These are phyloP conservation scores for Rhinichthys klamathensis DNA, from an alignment of 2,113 vertebrate species.

Conservation along the genomic window DNA sequence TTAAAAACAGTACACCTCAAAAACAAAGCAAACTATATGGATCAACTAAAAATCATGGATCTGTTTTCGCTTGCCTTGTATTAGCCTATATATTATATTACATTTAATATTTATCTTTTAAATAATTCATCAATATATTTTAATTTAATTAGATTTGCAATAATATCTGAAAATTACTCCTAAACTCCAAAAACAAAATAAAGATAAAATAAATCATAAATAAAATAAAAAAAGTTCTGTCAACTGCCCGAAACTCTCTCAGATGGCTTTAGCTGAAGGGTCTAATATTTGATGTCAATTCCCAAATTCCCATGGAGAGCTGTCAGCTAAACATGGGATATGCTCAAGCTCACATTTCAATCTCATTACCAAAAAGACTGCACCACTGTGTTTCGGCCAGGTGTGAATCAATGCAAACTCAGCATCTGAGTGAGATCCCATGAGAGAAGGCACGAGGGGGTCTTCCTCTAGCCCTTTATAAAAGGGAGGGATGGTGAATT, in stretches of 20 bases:
- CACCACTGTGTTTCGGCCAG: background rate
- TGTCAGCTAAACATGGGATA: background rate
- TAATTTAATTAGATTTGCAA: background rate
- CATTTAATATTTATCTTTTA: background rate
- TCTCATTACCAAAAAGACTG: background rate
- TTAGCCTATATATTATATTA: no score
- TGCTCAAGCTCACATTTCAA: background rate
- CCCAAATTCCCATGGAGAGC: background rate
- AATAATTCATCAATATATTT: background rate
- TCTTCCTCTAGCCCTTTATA: background rate
- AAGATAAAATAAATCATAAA: no score
- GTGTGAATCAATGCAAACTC: background rate
- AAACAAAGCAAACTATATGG: no score
- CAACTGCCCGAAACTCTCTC: background rate
- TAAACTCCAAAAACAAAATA: no score
- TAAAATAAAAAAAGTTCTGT: no score
- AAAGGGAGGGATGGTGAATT: conserved; percentile 1
- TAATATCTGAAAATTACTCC: background rate
- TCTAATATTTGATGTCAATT: background rate
- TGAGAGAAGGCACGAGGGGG: background rate
- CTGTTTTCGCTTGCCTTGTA: no score
- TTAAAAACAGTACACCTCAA: no score
- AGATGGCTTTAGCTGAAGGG: background rate
- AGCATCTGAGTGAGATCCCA: conserved; percentile 9
- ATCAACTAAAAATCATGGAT: no score